Conservation (phyloP, 1,140 invertebrate genomes). For the Aleiodes sp. region DNA sequence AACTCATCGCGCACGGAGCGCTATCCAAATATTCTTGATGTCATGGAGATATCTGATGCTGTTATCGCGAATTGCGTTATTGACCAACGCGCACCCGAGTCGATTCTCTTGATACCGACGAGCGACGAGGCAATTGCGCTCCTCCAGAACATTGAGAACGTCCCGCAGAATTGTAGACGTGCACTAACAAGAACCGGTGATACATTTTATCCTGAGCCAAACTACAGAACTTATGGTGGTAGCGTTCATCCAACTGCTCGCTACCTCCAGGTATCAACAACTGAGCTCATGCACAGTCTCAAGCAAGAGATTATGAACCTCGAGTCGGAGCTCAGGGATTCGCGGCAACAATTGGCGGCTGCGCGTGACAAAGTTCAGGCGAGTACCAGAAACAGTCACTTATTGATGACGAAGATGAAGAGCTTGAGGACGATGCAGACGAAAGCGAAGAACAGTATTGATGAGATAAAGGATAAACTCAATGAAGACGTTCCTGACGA, state of each 20-base stretch:
- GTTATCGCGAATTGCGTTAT: conserved; percentile 86
- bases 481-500: conserved; percentile 42
- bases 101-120: conserved; percentile 74
- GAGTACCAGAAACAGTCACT: too few relatives aligned
- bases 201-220: conserved; percentile 73
- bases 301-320: conserved; percentile 46
- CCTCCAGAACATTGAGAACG: conserved; percentile 69
- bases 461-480: conserved; percentile 61
- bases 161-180: conserved; percentile 73
- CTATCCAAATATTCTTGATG: conserved; percentile 73
- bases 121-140: conserved; percentile 72
- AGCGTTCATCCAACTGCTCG: conserved; percentile 57
- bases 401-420: conserved; percentile 40
- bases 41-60: conserved; percentile 77
- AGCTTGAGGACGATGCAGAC: conserved; percentile 36
- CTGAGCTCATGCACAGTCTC: conserved; percentile 68
- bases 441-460: conserved; percentile 47
- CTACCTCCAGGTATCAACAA: conserved; percentile 73
- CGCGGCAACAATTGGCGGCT: too few relatives aligned
- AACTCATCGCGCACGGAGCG: conserved; percentile 59
- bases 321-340: too few relatives aligned
- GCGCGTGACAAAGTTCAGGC: too few relatives aligned
- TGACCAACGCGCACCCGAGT: conserved; percentile 79
- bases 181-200: conserved; percentile 72
- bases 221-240: conserved; percentile 74